phyloP scores from a whole-genome alignment of 2,113 vertebrate genomes.

The Vulpes lagopus region DNA sequence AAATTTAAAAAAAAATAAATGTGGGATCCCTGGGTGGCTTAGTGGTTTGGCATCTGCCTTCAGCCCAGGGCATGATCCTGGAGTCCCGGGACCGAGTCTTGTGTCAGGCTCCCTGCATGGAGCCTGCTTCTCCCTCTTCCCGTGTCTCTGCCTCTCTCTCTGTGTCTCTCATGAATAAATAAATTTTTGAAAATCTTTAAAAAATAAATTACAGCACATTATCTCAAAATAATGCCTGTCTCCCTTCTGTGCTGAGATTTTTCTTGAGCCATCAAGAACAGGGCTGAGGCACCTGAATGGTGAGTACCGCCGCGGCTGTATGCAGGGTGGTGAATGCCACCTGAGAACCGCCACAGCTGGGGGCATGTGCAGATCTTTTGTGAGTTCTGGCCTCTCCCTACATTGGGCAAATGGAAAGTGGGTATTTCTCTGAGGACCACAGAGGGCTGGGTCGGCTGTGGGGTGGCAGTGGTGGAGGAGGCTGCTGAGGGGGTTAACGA shows the following conservation, averaged over 20 bases:
- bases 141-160: no score
- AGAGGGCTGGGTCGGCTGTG: not conserved
- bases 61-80: no score
- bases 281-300: not conserved
- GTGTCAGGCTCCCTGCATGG: no score
- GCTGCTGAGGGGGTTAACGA: rapidly evolving
- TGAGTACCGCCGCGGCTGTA: rapidly evolving
- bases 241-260: not conserved
- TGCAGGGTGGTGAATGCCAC: rapidly evolving
- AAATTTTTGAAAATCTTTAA: not conserved
- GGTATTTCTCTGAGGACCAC: not conserved
- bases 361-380: not conserved
- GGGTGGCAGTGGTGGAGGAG: not conserved
- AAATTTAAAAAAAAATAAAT: no score
- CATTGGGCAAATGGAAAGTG: no score
- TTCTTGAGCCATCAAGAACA: not conserved
- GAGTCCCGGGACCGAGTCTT: no score
- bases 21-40: no score
- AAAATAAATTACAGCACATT: constrained; percentile 8
- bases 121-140: no score
- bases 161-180: no score
- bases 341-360: not conserved
- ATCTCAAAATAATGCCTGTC: constrained; percentile 9
- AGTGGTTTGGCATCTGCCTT: no score
- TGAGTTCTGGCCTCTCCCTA: not conserved